These are phyloP conservation scores for Mallateleia sp. DNA, from an alignment of 2,888 invertebrate species.

Conservation along the genomic window DNA sequence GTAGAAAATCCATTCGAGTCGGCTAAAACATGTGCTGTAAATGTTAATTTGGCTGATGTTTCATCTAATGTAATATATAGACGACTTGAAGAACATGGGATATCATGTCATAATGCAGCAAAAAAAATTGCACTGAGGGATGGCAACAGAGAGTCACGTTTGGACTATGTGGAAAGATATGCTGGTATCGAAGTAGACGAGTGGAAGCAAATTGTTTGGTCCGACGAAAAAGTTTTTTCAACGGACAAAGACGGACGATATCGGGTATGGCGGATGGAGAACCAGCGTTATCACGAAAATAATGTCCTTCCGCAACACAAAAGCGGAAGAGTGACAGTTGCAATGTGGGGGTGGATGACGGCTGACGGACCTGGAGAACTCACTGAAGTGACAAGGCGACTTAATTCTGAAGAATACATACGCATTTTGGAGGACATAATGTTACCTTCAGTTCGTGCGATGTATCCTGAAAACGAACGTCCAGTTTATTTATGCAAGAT, in stretches of 20 bases:
- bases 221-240: constrained; percentile 7
- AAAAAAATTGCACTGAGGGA: neutral
- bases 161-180: neutral
- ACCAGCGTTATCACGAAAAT: neutral
- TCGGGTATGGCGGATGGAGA: neutral
- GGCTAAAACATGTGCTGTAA: neutral
- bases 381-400: neutral
- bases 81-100: no score
- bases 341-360: constrained; percentile 69
- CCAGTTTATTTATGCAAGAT: constrained; percentile 61
- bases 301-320: neutral
- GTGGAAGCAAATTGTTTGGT: neutral
- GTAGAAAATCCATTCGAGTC: neutral
- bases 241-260: constrained; percentile 15
- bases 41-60: constrained; percentile 8
- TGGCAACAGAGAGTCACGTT: neutral
- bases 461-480: constrained; percentile 18
- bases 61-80: neutral
- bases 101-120: neutral
- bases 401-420: constrained; percentile 27
- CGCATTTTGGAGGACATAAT: constrained; percentile 3
- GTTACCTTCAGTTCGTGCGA: constrained; percentile 5
- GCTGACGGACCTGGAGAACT: constrained; percentile 23
- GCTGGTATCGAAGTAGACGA: neutral
- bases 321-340: constrained; percentile 15